phyloP scores from a whole-genome alignment of 2,888 invertebrate genomes.

The Troides oblongomaculatus region DNA sequence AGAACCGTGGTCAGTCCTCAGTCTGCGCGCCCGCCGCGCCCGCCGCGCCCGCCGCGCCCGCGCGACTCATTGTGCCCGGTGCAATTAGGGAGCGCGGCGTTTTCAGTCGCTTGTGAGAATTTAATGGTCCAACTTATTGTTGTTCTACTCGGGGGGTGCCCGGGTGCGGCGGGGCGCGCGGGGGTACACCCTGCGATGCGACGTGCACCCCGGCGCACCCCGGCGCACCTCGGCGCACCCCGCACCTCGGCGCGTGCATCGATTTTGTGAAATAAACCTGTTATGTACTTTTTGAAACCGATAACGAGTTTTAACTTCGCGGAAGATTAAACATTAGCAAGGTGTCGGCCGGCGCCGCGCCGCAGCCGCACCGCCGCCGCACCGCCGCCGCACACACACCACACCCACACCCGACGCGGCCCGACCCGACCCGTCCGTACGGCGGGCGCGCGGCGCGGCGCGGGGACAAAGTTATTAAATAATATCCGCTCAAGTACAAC shows the following conservation, averaged over 20 bases:
- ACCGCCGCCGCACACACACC: too few relatives aligned
- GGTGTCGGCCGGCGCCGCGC: background rate
- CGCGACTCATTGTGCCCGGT: constrained; percentile 55
- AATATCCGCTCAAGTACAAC: too few relatives aligned
- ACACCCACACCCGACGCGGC: too few relatives aligned
- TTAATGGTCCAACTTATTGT: constrained; percentile 75
- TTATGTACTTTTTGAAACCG: constrained; percentile 1
- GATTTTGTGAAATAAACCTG: constrained; percentile 22
- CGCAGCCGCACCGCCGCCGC: background rate
- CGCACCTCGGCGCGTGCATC: constrained; percentile 15
- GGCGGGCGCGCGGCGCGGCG: too few relatives aligned
- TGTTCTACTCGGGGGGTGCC: constrained; percentile 45
- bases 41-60: constrained; percentile 34
- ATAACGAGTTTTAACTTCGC: background rate
- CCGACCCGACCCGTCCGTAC: too few relatives aligned
- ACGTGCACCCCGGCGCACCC: background rate
- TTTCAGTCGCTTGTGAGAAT: constrained; percentile 67
- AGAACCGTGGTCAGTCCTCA: too few relatives aligned
- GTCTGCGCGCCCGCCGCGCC: background rate
- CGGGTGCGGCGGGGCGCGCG: background rate
- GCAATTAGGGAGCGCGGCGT: constrained; percentile 64
- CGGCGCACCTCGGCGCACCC: background rate
- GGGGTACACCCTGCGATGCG: too few relatives aligned
- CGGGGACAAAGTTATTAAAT: too few relatives aligned
- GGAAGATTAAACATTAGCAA: background rate